phyloP scores from a whole-genome alignment of 2,888 invertebrate species.

The Horisme vitalbata region DNA sequence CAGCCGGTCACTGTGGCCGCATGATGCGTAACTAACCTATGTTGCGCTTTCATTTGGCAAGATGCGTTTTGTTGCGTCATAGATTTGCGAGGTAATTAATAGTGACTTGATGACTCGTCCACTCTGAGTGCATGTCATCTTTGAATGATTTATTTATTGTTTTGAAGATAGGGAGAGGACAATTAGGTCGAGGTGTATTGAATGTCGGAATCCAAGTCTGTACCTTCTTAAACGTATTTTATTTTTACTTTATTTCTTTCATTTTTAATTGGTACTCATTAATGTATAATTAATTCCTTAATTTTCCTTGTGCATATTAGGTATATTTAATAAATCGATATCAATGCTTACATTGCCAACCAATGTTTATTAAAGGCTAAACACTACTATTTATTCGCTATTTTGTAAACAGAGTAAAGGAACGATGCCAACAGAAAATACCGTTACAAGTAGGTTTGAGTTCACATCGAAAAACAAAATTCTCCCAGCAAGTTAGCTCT shows the following conservation, averaged over 20 bases:
- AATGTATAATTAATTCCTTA: no score
- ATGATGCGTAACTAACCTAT: constrained; percentile 34
- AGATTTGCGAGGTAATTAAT: constrained; percentile 53
- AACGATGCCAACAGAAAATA: constrained; percentile 21
- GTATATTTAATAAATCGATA: no score
- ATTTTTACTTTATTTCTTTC: no score
- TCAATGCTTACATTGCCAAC: no score
- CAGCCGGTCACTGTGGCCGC: constrained; percentile 35
- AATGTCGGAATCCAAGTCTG: not conserved
- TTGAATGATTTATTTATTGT: constrained; percentile 22
- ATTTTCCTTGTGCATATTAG: no score
- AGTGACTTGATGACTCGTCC: constrained; percentile 28
- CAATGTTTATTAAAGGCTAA: no score
- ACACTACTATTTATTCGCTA: no score
- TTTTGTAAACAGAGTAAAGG: constrained; percentile 13
- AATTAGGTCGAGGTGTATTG: no score
- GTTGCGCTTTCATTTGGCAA: constrained; percentile 56
- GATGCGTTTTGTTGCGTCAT: constrained; percentile 57
- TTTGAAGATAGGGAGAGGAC: constrained; percentile 3
- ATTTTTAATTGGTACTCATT: no score
- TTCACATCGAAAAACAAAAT: constrained; percentile 26
- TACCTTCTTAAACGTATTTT: no score
- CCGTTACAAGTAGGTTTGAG: constrained; percentile 8
- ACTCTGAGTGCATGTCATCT: constrained; percentile 16
- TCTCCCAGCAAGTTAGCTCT: constrained; percentile 18